These are phyloP conservation scores for Sebastes itinus DNA, from an alignment of 2,797 vertebrate species.

Conservation along the genomic window DNA sequence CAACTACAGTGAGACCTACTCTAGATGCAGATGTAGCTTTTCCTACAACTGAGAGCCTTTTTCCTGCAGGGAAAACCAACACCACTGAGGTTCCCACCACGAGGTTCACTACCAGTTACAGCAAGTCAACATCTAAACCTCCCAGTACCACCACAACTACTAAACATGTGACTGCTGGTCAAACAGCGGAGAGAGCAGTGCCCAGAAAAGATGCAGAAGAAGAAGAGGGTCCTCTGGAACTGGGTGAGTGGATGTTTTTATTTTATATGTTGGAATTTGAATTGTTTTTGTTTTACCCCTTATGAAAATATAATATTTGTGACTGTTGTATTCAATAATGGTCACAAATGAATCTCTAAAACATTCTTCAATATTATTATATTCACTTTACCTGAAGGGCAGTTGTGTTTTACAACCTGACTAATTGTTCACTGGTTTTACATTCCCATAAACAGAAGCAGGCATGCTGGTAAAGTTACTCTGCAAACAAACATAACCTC, in stretches of 20 bases:
- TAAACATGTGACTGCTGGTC: constrained; percentile 28
- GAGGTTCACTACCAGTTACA: not conserved
- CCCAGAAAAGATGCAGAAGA: constrained; percentile 3
- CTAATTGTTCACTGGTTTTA: not conserved
- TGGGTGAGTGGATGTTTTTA: constrained; percentile 58
- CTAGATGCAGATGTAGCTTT: not conserved
- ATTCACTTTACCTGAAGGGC: not conserved
- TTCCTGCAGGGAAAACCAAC: constrained; percentile 13
- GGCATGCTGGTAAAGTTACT: not conserved
- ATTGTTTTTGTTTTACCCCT: not conserved
- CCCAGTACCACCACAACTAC: constrained; percentile 9
- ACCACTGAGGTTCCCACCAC: constrained; percentile 17
- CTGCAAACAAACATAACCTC: not conserved
- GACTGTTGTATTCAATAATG: not conserved
- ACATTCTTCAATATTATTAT: not conserved
- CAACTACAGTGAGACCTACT: not conserved
- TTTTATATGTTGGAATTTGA: not conserved
- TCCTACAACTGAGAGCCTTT: not conserved
- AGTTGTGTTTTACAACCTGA: not conserved
- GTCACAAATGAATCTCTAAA: not conserved
- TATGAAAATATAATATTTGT: not conserved
- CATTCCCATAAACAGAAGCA: not conserved
- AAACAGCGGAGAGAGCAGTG: constrained; percentile 14
- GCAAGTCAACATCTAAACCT: constrained; percentile 29
- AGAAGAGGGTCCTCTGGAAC: constrained; percentile 49